Evolutionary conservation across 30 jellyfish, hydroid and myxozoan genomes (phyloP).

Genomic region (Hydractinia symbiolongicarpus): DNA sequence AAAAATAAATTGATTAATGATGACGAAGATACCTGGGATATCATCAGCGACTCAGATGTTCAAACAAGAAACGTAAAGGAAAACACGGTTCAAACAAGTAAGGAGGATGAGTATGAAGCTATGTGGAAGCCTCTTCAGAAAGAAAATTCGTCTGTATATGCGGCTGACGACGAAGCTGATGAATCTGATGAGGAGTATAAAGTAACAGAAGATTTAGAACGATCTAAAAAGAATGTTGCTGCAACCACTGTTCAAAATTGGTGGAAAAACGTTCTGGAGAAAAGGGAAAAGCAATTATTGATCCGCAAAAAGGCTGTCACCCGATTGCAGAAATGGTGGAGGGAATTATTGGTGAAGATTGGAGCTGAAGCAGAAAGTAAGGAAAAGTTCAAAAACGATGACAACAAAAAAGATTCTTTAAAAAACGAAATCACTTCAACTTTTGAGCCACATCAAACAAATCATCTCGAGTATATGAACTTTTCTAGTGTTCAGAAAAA

Average conservation of each 20-base stretch:
- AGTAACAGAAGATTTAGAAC: neutral
- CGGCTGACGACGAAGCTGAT: neutral
- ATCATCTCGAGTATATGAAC: no score
- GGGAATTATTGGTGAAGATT: no score
- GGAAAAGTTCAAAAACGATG: no score
- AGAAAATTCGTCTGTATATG: neutral
- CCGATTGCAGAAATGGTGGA: no score
- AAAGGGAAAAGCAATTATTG: neutral
- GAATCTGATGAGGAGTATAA: neutral
- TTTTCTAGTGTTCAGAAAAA: no score
- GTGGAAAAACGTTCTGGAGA: neutral
- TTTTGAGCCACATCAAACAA: no score
- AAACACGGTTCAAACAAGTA: neutral
- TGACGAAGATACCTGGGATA: neutral
- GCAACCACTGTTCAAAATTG: neutral
- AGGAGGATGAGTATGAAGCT: neutral
- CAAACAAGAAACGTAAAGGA: neutral
- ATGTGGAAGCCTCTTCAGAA: neutral
- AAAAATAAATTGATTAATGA: neutral
- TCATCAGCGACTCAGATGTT: neutral
- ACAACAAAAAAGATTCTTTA: no score
- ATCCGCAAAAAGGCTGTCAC: neutral
- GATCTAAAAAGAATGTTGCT: conserved; percentile 1
- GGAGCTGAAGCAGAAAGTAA: no score
- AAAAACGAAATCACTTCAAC: no score